Percentiles rank a stretch among this genome's conserved stretches.
These are phyloP conservation scores for Eupithecia centaureata DNA, from an alignment of 2,888 invertebrate genomes.

Conservation along the genomic window DNA sequence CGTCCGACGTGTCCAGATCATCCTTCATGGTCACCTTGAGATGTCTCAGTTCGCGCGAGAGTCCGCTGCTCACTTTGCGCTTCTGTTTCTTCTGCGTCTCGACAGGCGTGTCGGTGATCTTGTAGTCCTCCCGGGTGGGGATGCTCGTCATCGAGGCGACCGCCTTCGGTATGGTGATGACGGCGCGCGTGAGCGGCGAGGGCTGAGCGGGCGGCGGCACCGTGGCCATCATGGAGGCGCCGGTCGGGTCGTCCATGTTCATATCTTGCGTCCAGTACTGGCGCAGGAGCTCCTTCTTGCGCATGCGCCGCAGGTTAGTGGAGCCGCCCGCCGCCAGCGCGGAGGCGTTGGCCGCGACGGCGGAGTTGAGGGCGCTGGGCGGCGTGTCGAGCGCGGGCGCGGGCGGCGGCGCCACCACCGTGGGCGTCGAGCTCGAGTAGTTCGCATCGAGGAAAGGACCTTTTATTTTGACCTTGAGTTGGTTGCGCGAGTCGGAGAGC, in stretches of 20 bases:
- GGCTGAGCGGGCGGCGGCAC: constrained; percentile 85
- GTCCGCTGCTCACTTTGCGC: constrained; percentile 79
- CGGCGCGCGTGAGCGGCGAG: constrained; percentile 86
- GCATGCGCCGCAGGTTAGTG: constrained; percentile 92
- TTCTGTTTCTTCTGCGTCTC: constrained; percentile 88
- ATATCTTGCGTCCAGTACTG: constrained; percentile 93
- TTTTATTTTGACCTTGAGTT: constrained; percentile 95
- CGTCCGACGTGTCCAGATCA: constrained; percentile 77
- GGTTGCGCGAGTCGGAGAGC: constrained; percentile 91
- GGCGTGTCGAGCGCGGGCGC: constrained; percentile 66
- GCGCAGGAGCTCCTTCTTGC: constrained; percentile 93
- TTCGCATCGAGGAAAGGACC: constrained; percentile 92
- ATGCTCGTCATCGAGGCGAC: constrained; percentile 95
- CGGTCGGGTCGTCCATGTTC: constrained; percentile 91
- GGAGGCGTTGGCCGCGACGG: constrained; percentile 68
- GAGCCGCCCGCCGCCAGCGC: constrained; percentile 85
- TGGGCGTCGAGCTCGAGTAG: constrained; percentile 86
- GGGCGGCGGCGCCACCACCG: constrained; percentile 81
- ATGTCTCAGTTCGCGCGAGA: constrained; percentile 86
- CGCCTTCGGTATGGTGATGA: constrained; percentile 93
- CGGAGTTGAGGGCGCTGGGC: constrained; percentile 67
- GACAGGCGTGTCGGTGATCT: constrained; percentile 85
- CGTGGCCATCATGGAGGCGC: constrained; percentile 74
- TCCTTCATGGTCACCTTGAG: constrained; percentile 85
- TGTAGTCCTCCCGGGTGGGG: constrained; percentile 93